Percentiles rank a stretch among this genome's conserved stretches.
phyloP scores from a whole-genome alignment of 2,888 invertebrate genomes.

The Eurois occulta region DNA sequence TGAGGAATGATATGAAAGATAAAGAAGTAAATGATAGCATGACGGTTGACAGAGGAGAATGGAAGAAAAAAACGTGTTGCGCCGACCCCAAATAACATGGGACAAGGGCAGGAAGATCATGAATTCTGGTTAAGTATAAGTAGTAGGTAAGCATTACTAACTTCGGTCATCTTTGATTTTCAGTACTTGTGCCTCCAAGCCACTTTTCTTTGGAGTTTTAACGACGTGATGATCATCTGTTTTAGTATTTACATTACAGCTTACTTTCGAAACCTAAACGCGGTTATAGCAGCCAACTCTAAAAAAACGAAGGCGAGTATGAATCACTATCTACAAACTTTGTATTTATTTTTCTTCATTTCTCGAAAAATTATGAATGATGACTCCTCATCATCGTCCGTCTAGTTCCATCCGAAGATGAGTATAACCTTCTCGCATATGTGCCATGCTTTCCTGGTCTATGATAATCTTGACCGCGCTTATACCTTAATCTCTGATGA shows the following conservation, averaged over 20 bases:
- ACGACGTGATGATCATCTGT: conserved; percentile 68
- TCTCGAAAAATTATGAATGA: not conserved
- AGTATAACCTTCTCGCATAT: not conserved
- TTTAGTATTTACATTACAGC: conserved; percentile 71
- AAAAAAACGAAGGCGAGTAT: conserved; percentile 64
- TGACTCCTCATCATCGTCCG: not conserved
- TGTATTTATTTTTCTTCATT: not conserved
- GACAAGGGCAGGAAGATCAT: no score
- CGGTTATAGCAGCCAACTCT: conserved; percentile 53
- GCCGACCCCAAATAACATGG: no score
- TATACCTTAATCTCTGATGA: not conserved
- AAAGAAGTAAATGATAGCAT: no score
- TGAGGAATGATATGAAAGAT: no score
- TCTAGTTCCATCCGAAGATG: not conserved
- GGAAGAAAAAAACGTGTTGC: no score
- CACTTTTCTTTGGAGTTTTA: conserved; percentile 68
- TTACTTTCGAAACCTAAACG: conserved; percentile 67
- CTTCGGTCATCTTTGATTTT: conserved; percentile 20
- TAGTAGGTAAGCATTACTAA: not conserved
- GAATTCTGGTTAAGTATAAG: not conserved
- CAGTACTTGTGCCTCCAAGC: conserved; percentile 68
- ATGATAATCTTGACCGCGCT: not conserved
- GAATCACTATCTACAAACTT: not conserved
- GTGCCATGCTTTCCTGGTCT: not conserved
- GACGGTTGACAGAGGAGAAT: no score